Evolutionary conservation across 2,113 vertebrate species (phyloP), one percentile per base, ranked within the genome.

Genomic region (Prunella fulvescens): DNA sequence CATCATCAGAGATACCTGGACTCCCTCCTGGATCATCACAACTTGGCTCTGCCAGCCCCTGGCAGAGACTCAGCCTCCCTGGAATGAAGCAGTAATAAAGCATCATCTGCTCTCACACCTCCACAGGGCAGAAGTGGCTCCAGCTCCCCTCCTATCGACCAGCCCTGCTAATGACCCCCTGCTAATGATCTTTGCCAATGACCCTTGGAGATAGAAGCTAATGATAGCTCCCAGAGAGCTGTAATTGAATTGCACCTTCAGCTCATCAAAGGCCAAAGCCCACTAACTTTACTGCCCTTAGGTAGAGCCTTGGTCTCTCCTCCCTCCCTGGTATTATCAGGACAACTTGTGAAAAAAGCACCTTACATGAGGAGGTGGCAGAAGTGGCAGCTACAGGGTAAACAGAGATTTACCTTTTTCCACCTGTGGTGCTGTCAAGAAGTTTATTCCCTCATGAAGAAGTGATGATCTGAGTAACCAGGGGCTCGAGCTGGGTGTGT

Each of bases 181-280:
- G 33, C 93, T 96, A 96, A 94, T 78, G 82, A 90, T 88, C 76
- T 64, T 71, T 94, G 44, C 60, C 76, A 95, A 74, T 95, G 90
- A 83, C 64, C 92, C 86, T 81, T 88, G 72, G 80, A 92, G 93
- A 65, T 35, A 90, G 1, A 53, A 83, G 85, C 82, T 96, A 96
- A 96, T 93, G 92, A 95, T 90, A 90, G 40, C 40, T 81, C 62
- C 76, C 91, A 86, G 92, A 0, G 7, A 94, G 70, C 47, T 86
- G 50, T 78, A 94, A 83, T 73, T 93, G 87, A 90, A 97, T 70
- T 88, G 78, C 78, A 90, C 76, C 74, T 73, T 79, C 60, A 94
- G 31, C 64, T 96, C 82, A 90, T 93, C 95, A 94, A 53, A 84
- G 64, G 85, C 88, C 69, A 40, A 94, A 88, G 57, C 60, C 76